phyloP scores from a whole-genome alignment of 2,797 vertebrate genomes.

The Sitta carolinensis region DNA sequence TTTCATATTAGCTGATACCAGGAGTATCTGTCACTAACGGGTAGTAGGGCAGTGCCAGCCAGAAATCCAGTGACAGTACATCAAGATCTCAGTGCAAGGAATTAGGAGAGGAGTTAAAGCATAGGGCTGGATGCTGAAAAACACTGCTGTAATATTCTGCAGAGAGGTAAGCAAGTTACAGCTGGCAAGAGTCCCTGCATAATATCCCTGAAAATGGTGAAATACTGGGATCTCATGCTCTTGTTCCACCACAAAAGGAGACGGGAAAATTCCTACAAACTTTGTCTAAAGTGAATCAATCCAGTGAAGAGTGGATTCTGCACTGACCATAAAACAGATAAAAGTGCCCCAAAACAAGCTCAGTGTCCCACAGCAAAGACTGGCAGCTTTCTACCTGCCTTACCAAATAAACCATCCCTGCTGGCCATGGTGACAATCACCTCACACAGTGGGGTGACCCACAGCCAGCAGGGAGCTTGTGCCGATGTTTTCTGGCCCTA shows the following conservation, averaged over 20 bases:
- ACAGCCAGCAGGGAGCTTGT: background rate
- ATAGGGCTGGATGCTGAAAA: background rate
- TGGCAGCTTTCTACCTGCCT: background rate
- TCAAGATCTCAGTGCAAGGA: background rate
- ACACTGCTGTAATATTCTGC: background rate
- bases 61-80: background rate
- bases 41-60: background rate
- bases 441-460: fast-evolving
- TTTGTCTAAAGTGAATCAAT: background rate
- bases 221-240: background rate
- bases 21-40: background rate
- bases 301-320: background rate
- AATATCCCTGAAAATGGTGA: background rate
- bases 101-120: background rate
- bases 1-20: background rate
- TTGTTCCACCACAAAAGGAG: background rate
- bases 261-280: background rate
- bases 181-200: background rate
- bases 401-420: background rate
- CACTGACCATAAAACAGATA: background rate
- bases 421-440: background rate
- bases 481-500: background rate
- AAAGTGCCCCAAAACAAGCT: background rate
- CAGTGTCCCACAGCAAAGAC: background rate
- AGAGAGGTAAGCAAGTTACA: background rate